phyloP scores from a whole-genome alignment of 2,113 vertebrate genomes.

The Toxotes chatareus region DNA sequence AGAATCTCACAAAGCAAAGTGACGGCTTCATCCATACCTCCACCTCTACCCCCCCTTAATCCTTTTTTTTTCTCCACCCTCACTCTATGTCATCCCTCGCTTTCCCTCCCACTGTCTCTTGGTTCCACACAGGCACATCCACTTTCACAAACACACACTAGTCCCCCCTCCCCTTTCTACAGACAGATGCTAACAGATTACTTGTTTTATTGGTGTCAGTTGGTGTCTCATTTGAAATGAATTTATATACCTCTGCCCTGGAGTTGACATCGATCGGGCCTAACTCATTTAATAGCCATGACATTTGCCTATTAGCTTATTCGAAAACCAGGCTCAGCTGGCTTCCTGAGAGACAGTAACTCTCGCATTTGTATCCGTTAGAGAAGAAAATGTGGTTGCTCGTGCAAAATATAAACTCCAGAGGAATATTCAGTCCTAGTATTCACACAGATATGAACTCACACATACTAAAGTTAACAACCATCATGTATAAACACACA shows the following conservation, averaged over 20 bases:
- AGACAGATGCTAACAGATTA: conserved; percentile 72
- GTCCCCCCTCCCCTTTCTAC: conserved; percentile 22
- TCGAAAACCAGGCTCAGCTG: conserved; percentile 62
- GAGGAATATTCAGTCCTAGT: conserved; percentile 31
- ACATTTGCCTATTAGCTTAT: conserved; percentile 80
- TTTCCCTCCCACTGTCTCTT: conserved; percentile 55
- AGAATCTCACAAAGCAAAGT: conserved; percentile 63
- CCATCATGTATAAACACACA: not conserved
- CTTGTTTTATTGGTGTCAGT: conserved; percentile 76
- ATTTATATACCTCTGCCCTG: conserved; percentile 72
- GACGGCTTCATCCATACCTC: conserved; percentile 72
- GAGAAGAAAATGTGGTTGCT: conserved; percentile 57
- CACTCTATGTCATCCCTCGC: conserved; percentile 59
- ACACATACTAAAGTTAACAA: conserved; percentile 1
- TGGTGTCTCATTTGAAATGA: conserved; percentile 73
- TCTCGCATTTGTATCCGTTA: conserved; percentile 60
- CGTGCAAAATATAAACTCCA: conserved; percentile 55
- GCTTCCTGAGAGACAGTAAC: conserved; percentile 63
- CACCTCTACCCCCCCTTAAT: conserved; percentile 56
- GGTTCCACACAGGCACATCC: not conserved
- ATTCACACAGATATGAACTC: not conserved
- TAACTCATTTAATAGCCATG: conserved; percentile 79
- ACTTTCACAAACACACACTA: conserved; percentile 14
- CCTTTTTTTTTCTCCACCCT: conserved; percentile 51
- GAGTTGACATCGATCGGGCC: conserved; percentile 74